phyloP scores from a whole-genome alignment of 2,797 vertebrate genomes.

The Xenopus petersii region DNA sequence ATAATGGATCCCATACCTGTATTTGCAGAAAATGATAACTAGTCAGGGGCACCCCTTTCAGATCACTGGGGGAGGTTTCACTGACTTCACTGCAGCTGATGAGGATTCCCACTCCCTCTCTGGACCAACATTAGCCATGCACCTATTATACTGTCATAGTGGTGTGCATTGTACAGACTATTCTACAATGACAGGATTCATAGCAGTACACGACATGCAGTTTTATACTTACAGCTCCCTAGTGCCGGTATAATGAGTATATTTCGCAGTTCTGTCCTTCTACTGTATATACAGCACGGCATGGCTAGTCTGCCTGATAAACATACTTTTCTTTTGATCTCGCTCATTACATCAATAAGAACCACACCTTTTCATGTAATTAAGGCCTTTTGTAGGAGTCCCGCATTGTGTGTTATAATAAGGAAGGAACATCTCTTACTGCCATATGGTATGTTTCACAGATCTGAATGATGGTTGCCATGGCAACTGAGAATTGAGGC shows the following conservation, averaged over 20 bases:
- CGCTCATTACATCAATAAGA: conserved; percentile 38
- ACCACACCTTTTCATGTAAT: conserved; percentile 42
- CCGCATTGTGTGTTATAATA: conserved; percentile 52
- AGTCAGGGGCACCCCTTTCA: too few relatives aligned
- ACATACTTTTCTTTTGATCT: conserved; percentile 35
- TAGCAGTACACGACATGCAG: not conserved
- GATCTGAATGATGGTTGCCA: conserved; percentile 69
- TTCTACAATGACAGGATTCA: not conserved
- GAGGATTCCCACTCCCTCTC: not conserved
- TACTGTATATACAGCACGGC: not conserved
- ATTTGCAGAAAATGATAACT: too few relatives aligned
- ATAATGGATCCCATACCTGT: too few relatives aligned
- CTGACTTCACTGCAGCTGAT: not conserved
- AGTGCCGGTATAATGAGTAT: not conserved
- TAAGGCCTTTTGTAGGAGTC: conserved; percentile 48
- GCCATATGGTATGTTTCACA: conserved; percentile 58
- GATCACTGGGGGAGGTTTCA: not conserved
- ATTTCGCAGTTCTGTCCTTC: not conserved
- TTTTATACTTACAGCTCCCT: conserved; percentile 2
- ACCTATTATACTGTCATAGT: not conserved
- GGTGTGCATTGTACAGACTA: not conserved
- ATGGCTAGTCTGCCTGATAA: not conserved
- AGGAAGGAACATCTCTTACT: conserved; percentile 52
- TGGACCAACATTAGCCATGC: not conserved
- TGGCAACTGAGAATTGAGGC: conserved; percentile 64